Evolutionary conservation across 2,888 invertebrate genomes (phyloP), one percentile per base, ranked within the genome.

Genomic region (Chrysina gloriosa): DNA sequence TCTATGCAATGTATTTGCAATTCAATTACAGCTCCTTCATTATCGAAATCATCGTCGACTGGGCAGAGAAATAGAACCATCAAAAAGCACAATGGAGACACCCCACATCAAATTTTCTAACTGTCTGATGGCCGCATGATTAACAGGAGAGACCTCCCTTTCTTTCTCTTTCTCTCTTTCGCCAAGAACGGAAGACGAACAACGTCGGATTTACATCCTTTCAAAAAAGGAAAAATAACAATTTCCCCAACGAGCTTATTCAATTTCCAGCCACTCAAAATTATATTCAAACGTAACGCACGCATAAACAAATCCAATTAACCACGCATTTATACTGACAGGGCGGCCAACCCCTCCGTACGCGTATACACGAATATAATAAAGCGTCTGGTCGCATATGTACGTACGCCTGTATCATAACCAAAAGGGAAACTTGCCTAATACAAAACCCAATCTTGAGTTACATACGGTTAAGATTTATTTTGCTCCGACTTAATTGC

Each of bases 291-390:
- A 76, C 77, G 75, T 73, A 76, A 76, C 81, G 77, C 79, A 77
- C 78, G 79, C 80, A 80, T 80, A 81, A 80, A 81, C 80, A 81
- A 81, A 82, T 81, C 81, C 81, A 82, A 82, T 82, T 82, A 82
- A 81, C 79, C 78, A 76, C 78, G 80, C 80, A 82, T 82, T 81
- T 81, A 80, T 80, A 79, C 79, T 80, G 80, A 79, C 79, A 80
- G 77, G 78, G 77, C 73, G 72, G 39, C 39, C 39, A 74, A 77
- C 72, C 77, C 79, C 77, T 78, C 48, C 21, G 9, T 50, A 31
- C 7, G 31, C 23, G n/a, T 14, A 6, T 14, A 50, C 11, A 50
- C 48, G 48, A 23, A 14, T 23, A n/a, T 11, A 21, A 4, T 48
- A 0, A 7, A 45, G 50, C 27, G 14, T 50, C 25, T 54, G 45